Percentiles rank a stretch among this genome's conserved stretches.
These are phyloP conservation scores for Rynchops niger DNA, from an alignment of 2,113 vertebrate genomes.

Conservation along the genomic window DNA sequence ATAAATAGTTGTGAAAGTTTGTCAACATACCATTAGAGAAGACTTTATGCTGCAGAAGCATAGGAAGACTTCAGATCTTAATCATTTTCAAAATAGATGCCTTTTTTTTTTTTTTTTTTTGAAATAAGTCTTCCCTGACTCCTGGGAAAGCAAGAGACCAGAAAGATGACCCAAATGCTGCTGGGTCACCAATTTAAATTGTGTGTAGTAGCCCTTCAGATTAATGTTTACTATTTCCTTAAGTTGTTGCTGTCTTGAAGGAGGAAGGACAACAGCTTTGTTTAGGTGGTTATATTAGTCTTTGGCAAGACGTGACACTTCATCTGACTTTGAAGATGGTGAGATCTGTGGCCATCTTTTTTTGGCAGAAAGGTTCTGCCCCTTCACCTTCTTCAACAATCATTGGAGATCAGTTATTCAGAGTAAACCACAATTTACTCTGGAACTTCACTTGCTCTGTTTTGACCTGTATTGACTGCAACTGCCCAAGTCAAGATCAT, in stretches of 20 bases:
- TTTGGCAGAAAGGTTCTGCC: not conserved
- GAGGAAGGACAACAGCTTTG: not conserved
- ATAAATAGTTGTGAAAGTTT: not conserved
- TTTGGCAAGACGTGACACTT: not conserved
- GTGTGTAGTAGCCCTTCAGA: not conserved
- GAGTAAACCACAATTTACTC: not conserved
- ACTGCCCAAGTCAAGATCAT: rapidly evolving
- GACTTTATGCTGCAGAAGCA: not conserved
- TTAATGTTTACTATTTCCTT: not conserved
- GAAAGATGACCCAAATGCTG: not conserved
- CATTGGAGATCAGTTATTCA: not conserved
- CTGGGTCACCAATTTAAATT: not conserved
- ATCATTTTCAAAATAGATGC: not conserved
- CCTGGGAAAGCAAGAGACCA: not conserved
- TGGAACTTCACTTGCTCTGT: not conserved
- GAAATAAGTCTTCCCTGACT: not conserved
- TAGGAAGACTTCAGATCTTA: not conserved
- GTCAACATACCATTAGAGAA: not conserved
- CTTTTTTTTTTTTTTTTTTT: not conserved
- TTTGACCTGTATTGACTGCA: not conserved
- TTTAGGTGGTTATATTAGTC: not conserved
- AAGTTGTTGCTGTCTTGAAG: not conserved
- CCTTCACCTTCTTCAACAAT: not conserved
- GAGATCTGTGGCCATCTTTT: not conserved
- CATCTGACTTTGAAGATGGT: not conserved